Base-by-base conservation (phyloP, 2,797 vertebrate genomes). In the Ambastaia sidthimunki region DNA sequence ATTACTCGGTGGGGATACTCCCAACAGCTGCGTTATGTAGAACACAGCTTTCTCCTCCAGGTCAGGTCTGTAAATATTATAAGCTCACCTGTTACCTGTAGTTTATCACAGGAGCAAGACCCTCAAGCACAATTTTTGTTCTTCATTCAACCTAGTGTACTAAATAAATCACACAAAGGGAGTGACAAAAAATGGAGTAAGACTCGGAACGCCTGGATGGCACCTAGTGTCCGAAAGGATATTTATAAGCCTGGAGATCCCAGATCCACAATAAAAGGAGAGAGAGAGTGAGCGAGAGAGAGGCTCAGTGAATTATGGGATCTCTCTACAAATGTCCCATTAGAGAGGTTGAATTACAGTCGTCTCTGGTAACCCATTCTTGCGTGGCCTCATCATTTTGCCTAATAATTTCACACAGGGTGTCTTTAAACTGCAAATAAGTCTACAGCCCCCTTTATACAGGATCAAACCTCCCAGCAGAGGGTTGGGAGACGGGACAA, bases 11-110 rank as follows among this genome's bases (percentile, higher is more conserved):
- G 63, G 67, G 76, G 37, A 75, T 31, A 44, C 59, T 60, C 62
- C 5, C 67, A 89, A 90, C 91, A 93, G 91, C 92, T 93, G 93
- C 84, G 52, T 79, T 87, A 85, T 78, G 59, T 74, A 73, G 54
- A 72, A 66, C 77, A 57, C 37, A 70, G 31, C 28, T 80, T 28
- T 75, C 50, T 82, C 78, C 55, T 69, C 74, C 71, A 60, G 86
- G 81, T 86, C 85, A 85, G 89, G 82, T 89, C 83, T 82, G 78
- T 81, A 87, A 85, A 85, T 87, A 83, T 83, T 86, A 71, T 74
- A 75, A 85, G 83, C 81, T 82, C 82, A 23, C 80, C 41, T 83
- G 83, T 52, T 83, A 78, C 34, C 70, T 31, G 80, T 63, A 69
- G 82, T 82, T 31, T 9, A 57, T 28, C 28, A 4, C 28, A 74